Evolutionary conservation across 2,113 vertebrate species (phyloP), one percentile per base, ranked within the genome.

Genomic region (Pagrus major): DNA sequence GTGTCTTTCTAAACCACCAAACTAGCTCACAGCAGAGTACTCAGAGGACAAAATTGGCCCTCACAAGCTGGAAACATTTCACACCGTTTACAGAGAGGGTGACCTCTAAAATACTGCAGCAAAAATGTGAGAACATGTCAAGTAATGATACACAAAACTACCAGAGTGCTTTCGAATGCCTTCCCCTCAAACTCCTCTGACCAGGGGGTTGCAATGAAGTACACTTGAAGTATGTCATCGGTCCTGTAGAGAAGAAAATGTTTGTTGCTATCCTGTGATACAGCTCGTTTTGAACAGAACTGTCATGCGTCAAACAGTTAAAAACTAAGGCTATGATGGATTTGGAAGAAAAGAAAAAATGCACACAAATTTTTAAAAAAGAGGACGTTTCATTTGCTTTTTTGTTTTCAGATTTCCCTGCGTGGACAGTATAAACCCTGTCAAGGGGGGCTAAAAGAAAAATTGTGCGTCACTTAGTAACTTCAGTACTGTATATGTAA

Each of bases 391-490:
- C 20, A 60, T 84, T 83, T 75, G 46, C 39, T 39, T 60, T 55
- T 67, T 61, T 71, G 70, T 81, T 85, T 73, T 83, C 42, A 82
- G 60, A 88, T 71, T 83, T 90, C 71, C 87, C 88, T 84, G 89
- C 60, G 54, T 85, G 76, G 75, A 89, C 65, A 86, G 61, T 60
- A 83, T 63, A 59, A 85, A 75, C 86, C 81, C 83, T 66, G 68
- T 65, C 66, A 81, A 76, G 31, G 51, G 78, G 83, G 72, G 49
- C 33, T 37, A 49, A 81, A 76, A 56, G 23, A 78, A 77, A 80
- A 77, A 58, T 91, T 93, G 93, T 93, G 94, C 90, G 88, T 92
- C 90, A 89, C 89, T 90, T 84, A 87, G 85, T 90, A 88, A 92
- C 90, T 93, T 93, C 88, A 89, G 94, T 88, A 91, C 74, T 88